Evolutionary conservation across 1,140 invertebrate species (phyloP).

Genomic region (Whitmania pigra): DNA sequence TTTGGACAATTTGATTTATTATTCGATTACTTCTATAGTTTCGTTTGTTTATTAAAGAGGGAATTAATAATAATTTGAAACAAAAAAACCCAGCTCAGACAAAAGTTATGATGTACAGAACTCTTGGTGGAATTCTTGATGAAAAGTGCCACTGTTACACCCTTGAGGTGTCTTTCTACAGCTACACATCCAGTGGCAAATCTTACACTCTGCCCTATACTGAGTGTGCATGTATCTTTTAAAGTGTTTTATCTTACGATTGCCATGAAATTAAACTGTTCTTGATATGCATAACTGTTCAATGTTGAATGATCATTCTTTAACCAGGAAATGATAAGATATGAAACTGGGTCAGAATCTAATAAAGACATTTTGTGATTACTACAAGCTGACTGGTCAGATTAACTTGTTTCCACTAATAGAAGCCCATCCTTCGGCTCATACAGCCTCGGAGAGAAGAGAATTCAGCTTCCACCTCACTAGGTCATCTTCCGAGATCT

Average conservation of each 20-base stretch:
- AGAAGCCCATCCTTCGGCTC: too few species aligned
- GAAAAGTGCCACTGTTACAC: conserved; percentile 71
- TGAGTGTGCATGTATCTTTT: conserved; percentile 81
- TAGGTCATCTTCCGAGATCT: too few species aligned
- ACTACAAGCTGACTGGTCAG: conserved; percentile 61
- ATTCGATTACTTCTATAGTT: too few species aligned
- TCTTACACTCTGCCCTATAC: conserved; percentile 60
- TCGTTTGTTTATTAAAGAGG: too few species aligned
- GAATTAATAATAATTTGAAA: too few species aligned
- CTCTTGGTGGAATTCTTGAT: conserved; percentile 50
- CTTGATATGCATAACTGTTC: not conserved
- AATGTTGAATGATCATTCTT: not conserved
- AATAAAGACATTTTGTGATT: conserved; percentile 61
- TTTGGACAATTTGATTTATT: too few species aligned
- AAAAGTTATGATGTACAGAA: conserved; percentile 36
- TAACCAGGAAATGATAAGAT: conserved; percentile 36
- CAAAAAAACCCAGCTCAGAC: too few species aligned
- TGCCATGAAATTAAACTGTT: not conserved
- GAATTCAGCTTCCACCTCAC: too few species aligned
- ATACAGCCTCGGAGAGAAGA: too few species aligned
- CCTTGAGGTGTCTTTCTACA: conserved; percentile 71
- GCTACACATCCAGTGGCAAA: conserved; percentile 54
- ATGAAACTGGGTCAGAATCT: conserved; percentile 62
- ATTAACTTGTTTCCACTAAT: conserved; percentile 38
- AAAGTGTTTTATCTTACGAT: not conserved